phyloP scores from a whole-genome alignment of 2,888 invertebrate species.

The Andrena camellia region DNA sequence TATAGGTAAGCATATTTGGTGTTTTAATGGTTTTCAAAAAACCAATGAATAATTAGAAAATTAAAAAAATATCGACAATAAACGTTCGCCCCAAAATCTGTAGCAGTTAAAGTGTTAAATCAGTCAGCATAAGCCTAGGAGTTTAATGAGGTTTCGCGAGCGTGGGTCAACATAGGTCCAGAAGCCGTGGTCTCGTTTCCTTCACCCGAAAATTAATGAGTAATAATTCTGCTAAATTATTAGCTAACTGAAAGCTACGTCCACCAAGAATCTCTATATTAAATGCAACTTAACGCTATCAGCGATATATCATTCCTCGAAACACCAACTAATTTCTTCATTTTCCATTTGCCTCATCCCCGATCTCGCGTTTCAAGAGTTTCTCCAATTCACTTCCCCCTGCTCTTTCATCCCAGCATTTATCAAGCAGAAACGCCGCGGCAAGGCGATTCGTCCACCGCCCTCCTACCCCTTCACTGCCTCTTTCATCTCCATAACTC shows the following conservation, averaged over 20 bases:
- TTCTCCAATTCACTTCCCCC: not conserved
- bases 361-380: not conserved
- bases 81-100: too few relatives aligned
- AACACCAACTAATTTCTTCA: not conserved
- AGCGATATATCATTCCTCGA: not conserved
- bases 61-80: too few relatives aligned
- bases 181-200: too few relatives aligned
- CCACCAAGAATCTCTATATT: not conserved
- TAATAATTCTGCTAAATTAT: too few relatives aligned
- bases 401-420: not conserved
- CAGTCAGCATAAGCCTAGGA: too few relatives aligned
- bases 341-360: not conserved
- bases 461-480: not conserved
- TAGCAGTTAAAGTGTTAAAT: too few relatives aligned
- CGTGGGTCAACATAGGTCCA: too few relatives aligned
- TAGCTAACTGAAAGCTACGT: not conserved
- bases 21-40: too few relatives aligned
- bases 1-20: too few relatives aligned
- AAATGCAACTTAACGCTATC: not conserved
- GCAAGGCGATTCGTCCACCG: not conserved
- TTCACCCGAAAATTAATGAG: too few relatives aligned
- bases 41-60: too few relatives aligned
- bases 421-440: not conserved
- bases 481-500: constrained; percentile 17
- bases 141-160: too few relatives aligned